Base-by-base conservation (phyloP, 2,888 invertebrate species). In the Gastrophysa polygoni region DNA sequence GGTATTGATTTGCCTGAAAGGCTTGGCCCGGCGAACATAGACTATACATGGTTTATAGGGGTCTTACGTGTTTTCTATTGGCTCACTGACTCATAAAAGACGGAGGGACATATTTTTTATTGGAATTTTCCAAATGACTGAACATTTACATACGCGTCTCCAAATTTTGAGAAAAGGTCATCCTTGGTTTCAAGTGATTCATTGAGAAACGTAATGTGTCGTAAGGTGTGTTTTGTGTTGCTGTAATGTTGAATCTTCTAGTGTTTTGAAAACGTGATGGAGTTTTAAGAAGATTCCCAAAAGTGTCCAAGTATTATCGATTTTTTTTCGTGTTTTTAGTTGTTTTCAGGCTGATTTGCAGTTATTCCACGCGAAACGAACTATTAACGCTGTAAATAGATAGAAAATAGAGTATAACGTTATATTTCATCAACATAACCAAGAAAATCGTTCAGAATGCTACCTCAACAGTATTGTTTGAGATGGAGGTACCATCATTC, bases 401-500 rank as follows among this genome's bases (percentile, higher is more conserved):
- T 34, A 55, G 61, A 55, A 57, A 61, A 48, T 50, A 55, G 50
- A 67, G 61, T 51, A 61, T 68, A 64, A 66, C 61, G 61, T 61
- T 63, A 61, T 61, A 61, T 61, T 55, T 52, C 64, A 63, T 62
- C 56, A 69, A 73, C 72, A 72, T 70, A 74, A 70, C 68, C 69
- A 68, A 70, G 59, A 70, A 68, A 68, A 66, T 34, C 61, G 43
- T 54, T 52, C 63, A 72, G 83, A 82, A 91, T 92, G 91, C 85
- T 89, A 83, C 90, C 92, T 59, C 95, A 95, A 83, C 94, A 95
- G 83, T 95, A 95, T 84, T 95, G 95, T 80, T 84, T 95, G 73
- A 85, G 94, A 82, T 95, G 95, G 95, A 95, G 94, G 78, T 93
- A 95, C 82, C 95, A 95, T 83, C 93, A 94, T 82, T 90, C 91